Base-by-base conservation (phyloP, 2,888 invertebrate species). In the Argynnis bischoffii region DNA sequence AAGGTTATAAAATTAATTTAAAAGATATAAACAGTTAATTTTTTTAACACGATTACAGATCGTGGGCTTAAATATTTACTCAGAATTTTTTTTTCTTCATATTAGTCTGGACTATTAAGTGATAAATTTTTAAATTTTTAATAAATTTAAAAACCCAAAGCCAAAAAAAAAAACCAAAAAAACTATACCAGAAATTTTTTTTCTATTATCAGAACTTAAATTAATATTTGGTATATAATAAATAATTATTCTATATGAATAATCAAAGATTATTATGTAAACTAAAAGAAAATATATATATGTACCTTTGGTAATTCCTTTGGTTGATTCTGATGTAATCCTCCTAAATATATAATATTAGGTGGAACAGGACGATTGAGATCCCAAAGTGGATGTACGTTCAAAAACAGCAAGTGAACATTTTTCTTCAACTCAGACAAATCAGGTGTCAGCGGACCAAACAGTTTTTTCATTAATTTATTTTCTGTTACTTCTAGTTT, bases 301-400 rank as follows among this genome's bases (percentile, higher is more conserved):
- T 21, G n/a, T 77, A 89, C 90, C 77, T 82, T 70, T 14, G 89
- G 88, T 47, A 92, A 72, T 50, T 74, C 71, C 31, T 77, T 76
- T 6, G 56, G 15, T 8, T 74, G 70, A 15, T 75, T 75, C 21
- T 76, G 75, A 72, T 79, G 79, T 35, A 80, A 66, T 3, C 78
- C 78, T 51, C 81, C 80, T 63, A 80, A 76, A 63, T 78, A 79
- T 53, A 80, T 57, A 14, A 80, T 68, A 61, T 75, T 77, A 3
- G 80, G 74, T 11, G 81, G 79, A 35, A 80, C 77, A 5, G 81
- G 81, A 11, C 78, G 76, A 63, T 79, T 80, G 13, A 69, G 70
- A 35, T 77, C 79, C 80, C 80, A 81, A 21, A 77, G 63, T 0
- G 78, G 77, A 72, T 79, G 73, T 3, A 76, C 67, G 66, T 80